Evolutionary conservation across 1,140 invertebrate genomes (phyloP).

Genomic region (Vanessa tameamea): DNA sequence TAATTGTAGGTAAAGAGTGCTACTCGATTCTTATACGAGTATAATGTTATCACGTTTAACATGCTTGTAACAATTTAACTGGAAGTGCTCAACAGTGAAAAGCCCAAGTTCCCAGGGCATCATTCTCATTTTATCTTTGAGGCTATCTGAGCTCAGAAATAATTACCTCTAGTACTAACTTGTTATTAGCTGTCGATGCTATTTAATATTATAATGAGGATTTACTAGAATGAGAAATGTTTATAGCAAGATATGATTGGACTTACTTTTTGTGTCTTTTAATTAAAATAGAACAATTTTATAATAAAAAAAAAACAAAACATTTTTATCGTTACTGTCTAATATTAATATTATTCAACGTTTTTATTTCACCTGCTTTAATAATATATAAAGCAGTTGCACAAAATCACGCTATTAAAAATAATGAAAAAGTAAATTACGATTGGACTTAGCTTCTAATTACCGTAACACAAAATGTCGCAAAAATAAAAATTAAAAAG

Average conservation of each 20-base stretch:
- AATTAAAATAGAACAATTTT: too few species aligned
- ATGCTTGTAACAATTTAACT: slow-evolving; percentile 9
- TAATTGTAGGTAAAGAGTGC: background rate
- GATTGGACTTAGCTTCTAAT: too few species aligned
- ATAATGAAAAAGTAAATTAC: too few species aligned
- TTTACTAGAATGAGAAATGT: slow-evolving; percentile 1
- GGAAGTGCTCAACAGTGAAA: slow-evolving; percentile 12
- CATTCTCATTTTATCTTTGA: slow-evolving; percentile 30
- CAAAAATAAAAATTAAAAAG: too few species aligned
- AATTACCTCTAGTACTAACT: slow-evolving; percentile 29
- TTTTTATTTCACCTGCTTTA: too few species aligned
- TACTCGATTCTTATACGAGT: background rate
- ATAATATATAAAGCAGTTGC: too few species aligned
- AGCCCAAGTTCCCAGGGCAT: slow-evolving; percentile 33
- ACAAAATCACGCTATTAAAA: too few species aligned
- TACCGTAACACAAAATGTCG: too few species aligned
- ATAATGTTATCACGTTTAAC: background rate
- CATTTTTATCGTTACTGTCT: too few species aligned
- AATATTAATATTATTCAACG: too few species aligned
- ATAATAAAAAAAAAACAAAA: too few species aligned
- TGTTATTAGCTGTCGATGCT: slow-evolving; percentile 32
- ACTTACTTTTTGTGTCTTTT: background rate
- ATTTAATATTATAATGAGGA: slow-evolving; percentile 21
- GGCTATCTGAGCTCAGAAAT: slow-evolving; percentile 30
- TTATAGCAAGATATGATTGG: background rate